Evolutionary conservation across 2,888 invertebrate genomes (phyloP), one percentile per base, ranked within the genome.

Genomic region (Crossocerus cetratus): DNA sequence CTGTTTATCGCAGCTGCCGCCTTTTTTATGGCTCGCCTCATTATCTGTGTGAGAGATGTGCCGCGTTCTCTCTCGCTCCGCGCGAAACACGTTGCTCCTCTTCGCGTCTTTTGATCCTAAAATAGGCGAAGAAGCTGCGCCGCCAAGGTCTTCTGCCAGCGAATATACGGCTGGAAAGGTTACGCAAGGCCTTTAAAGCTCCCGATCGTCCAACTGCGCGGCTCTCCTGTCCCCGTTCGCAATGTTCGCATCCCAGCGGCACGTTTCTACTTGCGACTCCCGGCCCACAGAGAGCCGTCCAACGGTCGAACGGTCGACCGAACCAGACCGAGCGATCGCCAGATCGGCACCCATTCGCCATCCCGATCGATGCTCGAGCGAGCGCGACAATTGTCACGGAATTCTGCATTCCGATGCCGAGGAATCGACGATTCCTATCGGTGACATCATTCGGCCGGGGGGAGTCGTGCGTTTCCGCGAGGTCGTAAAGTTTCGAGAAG

Each of bases 131-230:
- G 72, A 67, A 71, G 61, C 65, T 43, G 63, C 32, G 32, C 53
- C 57, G 54, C 54, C 72, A 75, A 79, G 82, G 74, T 74, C 68
- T 59, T 23, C 61, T 45, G 32, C 43, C 32, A 20, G 63, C 60
- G 69, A 82, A 80, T 77, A 80, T 73, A n/a, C n/a, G 65, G 53
- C 57, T 32, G 69, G 59, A 72, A 64, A 59, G 13, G 59, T 80
- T 82, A 49, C 72, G 77, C 65, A 81, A 81, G 49, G 55, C 59
- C 49, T 44, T 14, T 45, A 69, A 71, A 67, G 62, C 55, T 74
- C 64, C 61, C 66, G 57, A 49, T 49, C 16, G 49, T 57, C 58
- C 20, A 4, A 16, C 11, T 16, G 32, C 21, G 22, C 42, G 16
- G 57, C n/a, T n/a, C n/a, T 8, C 53, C 8, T 62, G 42, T 16